These are phyloP conservation scores for Mycetomoellerius zeteki DNA, from an alignment of 1,140 invertebrate species.

Conservation along the genomic window DNA sequence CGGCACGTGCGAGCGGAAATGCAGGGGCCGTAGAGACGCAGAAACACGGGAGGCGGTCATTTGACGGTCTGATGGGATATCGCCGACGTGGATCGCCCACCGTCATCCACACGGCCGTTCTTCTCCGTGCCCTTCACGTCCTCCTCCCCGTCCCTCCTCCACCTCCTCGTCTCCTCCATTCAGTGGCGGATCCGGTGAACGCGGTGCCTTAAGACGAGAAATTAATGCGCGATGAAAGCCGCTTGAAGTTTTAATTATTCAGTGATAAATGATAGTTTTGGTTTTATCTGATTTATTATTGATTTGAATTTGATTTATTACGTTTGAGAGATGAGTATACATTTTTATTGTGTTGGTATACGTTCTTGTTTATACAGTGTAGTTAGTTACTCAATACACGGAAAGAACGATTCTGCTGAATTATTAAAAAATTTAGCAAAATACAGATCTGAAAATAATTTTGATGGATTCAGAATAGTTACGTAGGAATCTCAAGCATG, in stretches of 20 bases:
- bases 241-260: conserved; percentile 24
- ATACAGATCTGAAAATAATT: too few relatives aligned
- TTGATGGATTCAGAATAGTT: too few relatives aligned
- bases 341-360: not conserved
- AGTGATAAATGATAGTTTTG: not conserved
- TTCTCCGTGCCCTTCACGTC: not conserved
- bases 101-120: conserved; percentile 43
- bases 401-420: too few relatives aligned
- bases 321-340: not conserved
- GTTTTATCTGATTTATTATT: not conserved
- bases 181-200: conserved; percentile 25
- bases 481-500: too few relatives aligned
- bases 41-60: conserved; percentile 84
- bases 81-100: conserved; percentile 67
- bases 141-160: not conserved
- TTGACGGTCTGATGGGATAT: conserved; percentile 82
- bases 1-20: conserved; percentile 84
- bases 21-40: conserved; percentile 73
- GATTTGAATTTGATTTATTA: conserved; percentile 7
- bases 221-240: conserved; percentile 21
- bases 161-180: not conserved
- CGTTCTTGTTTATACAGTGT: not conserved
- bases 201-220: conserved; percentile 12
- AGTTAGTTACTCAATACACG: too few relatives aligned
- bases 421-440: too few relatives aligned